Evolutionary conservation across 2,888 invertebrate species (phyloP).

Genomic region (Eilema depressum): DNA sequence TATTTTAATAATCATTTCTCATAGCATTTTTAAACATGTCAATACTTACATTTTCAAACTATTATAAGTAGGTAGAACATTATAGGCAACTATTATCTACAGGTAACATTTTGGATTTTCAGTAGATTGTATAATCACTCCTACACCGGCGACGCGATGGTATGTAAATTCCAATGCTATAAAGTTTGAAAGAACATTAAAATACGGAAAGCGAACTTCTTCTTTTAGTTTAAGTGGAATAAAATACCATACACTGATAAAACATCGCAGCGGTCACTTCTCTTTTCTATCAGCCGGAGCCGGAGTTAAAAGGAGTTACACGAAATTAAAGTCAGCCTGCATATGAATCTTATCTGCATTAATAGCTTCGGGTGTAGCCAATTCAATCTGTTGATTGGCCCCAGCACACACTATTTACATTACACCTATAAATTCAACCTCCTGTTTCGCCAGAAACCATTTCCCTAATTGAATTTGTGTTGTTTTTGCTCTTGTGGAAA

Average conservation of each 20-base stretch:
- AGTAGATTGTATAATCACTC: no score
- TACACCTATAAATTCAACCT: slow-evolving; percentile 73
- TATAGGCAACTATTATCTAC: no score
- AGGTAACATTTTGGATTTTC: no score
- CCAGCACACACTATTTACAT: slow-evolving; percentile 69
- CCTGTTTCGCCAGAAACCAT: slow-evolving; percentile 75
- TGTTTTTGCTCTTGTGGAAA: slow-evolving; percentile 80
- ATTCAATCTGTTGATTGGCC: slow-evolving; percentile 74
- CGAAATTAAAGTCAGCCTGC: neutral
- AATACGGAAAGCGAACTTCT: neutral
- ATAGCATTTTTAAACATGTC: no score
- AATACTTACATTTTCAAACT: no score
- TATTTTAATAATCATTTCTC: no score
- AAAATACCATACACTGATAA: neutral
- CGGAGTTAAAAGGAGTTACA: no score
- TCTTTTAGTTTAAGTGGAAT: neutral
- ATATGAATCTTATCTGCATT: slow-evolving; percentile 46
- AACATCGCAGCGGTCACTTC: neutral
- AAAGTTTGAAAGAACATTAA: no score
- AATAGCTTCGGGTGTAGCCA: slow-evolving; percentile 30
- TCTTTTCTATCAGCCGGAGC: neutral
- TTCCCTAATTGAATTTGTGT: slow-evolving; percentile 84
- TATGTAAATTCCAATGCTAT: neutral
- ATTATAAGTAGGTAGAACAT: no score
- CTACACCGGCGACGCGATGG: no score